Evolutionary conservation across 2,888 invertebrate genomes (phyloP).

Genomic region (Cheiracanthium punctorium): DNA sequence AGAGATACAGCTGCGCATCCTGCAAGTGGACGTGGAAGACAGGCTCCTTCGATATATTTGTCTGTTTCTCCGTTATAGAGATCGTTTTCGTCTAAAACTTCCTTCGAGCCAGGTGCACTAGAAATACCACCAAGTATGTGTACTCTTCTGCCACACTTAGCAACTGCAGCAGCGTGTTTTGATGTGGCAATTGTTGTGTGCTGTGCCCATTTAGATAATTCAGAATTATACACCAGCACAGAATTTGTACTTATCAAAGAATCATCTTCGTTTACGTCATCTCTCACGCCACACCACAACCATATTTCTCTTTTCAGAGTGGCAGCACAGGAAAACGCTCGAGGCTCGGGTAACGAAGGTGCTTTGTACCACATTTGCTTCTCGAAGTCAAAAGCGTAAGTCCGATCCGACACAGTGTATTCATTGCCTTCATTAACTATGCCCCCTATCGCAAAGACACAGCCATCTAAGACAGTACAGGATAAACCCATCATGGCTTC

Average conservation of each 20-base stretch:
- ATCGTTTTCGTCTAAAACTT: slow-evolving; percentile 57
- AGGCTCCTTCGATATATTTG: slow-evolving; percentile 47
- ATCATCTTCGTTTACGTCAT: slow-evolving; percentile 34
- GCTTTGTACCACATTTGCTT: slow-evolving; percentile 57
- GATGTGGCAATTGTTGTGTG: slow-evolving; percentile 38
- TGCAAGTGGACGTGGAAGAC: slow-evolving; percentile 42
- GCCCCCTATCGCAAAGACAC: slow-evolving; percentile 52
- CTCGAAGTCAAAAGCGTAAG: slow-evolving; percentile 40
- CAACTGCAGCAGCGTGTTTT: slow-evolving; percentile 46
- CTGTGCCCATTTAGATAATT: slow-evolving; percentile 44
- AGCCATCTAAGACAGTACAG: slow-evolving; percentile 40
- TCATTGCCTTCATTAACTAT: slow-evolving; percentile 35
- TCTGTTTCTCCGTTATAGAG: slow-evolving; percentile 49
- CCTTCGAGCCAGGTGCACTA: slow-evolving; percentile 22
- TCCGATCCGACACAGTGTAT: slow-evolving; percentile 39
- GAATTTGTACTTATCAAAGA: slow-evolving; percentile 37
- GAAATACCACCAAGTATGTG: slow-evolving; percentile 53
- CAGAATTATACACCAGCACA: slow-evolving; percentile 50
- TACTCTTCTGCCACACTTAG: slow-evolving; percentile 51
- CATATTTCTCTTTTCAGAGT: slow-evolving; percentile 60
- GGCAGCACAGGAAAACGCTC: slow-evolving; percentile 47
- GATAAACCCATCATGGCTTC: slow-evolving; percentile 55
- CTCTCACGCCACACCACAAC: slow-evolving; percentile 63
- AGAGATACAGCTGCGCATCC: slow-evolving; percentile 52
- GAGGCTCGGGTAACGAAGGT: slow-evolving; percentile 36